A percentile compares a stretch with the other conserved stretches of the same genome.
Evolutionary conservation across 2,113 vertebrate species (phyloP).

Genomic region (Hipposideros armiger): DNA sequence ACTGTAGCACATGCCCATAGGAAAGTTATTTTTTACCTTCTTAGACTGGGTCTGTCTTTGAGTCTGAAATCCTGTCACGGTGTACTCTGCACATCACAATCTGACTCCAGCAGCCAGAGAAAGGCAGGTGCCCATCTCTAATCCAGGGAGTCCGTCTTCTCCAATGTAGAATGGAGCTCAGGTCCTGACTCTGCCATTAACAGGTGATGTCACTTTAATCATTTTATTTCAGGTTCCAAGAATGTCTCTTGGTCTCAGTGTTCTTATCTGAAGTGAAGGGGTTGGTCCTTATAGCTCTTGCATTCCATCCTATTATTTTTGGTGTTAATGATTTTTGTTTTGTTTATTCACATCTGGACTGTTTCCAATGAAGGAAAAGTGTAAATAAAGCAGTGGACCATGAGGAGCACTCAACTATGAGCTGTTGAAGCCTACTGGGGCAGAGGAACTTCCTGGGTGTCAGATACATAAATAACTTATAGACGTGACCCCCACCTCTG

Average conservation of each 20-base stretch:
- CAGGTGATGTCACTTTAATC: not conserved
- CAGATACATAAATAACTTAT: not conserved
- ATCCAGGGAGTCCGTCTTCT: not conserved
- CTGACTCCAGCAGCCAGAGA: not conserved
- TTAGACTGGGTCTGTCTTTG: not conserved
- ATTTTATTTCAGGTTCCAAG: not conserved
- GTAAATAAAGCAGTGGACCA: not conserved
- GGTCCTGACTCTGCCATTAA: not conserved
- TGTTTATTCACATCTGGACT: not conserved
- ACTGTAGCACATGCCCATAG: not conserved
- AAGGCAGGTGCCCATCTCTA: not conserved
- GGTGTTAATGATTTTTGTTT: not conserved
- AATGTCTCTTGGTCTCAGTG: not conserved
- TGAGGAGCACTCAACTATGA: not conserved
- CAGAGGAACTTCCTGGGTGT: not conserved
- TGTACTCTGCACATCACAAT: not conserved
- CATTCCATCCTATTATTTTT: not conserved
- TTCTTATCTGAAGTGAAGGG: not conserved
- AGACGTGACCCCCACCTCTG: not conserved
- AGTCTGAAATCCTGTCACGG: not conserved
- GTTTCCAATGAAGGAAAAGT: not conserved
- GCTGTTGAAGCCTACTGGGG: not conserved
- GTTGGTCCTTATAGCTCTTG: not conserved
- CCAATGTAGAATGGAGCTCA: not conserved
- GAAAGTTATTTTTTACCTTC: not conserved